Conservation (phyloP, 2,888 invertebrate species). For the Yponomeuta sedellus region DNA sequence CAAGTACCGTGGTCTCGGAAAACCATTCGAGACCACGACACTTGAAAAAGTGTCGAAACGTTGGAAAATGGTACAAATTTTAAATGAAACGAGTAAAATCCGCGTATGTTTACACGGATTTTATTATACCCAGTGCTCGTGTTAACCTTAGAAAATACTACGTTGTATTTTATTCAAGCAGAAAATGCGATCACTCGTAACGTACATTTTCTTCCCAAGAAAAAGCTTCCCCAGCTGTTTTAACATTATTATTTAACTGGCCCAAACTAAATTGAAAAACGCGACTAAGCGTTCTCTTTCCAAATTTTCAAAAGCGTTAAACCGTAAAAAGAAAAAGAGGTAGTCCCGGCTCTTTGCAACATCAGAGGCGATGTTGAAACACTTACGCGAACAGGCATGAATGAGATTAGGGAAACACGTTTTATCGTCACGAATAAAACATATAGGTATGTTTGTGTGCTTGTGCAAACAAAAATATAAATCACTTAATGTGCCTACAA, state of each 20-base stretch:
- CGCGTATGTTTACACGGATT: too few species aligned
- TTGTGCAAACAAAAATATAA: conserved; percentile 3
- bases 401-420: neutral
- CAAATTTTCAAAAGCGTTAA: neutral
- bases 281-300: neutral
- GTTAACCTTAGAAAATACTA: too few species aligned
- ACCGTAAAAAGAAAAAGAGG: neutral
- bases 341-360: neutral
- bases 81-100: too few species aligned
- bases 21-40: too few species aligned
- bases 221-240: neutral
- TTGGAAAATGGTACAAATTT: too few species aligned
- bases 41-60: too few species aligned
- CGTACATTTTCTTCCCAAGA: too few species aligned
- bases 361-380: neutral
- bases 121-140: too few species aligned
- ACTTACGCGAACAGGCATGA: neutral
- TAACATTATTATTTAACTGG: neutral
- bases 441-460: neutral
- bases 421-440: neutral
- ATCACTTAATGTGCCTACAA: neutral
- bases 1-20: too few species aligned
- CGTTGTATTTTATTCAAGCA: too few species aligned
- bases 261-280: neutral
- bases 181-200: too few species aligned